Percentiles rank a stretch among this genome's conserved stretches.
These are phyloP conservation scores for Acanthis flammea DNA, from an alignment of 2,797 vertebrate species.

Conservation along the genomic window DNA sequence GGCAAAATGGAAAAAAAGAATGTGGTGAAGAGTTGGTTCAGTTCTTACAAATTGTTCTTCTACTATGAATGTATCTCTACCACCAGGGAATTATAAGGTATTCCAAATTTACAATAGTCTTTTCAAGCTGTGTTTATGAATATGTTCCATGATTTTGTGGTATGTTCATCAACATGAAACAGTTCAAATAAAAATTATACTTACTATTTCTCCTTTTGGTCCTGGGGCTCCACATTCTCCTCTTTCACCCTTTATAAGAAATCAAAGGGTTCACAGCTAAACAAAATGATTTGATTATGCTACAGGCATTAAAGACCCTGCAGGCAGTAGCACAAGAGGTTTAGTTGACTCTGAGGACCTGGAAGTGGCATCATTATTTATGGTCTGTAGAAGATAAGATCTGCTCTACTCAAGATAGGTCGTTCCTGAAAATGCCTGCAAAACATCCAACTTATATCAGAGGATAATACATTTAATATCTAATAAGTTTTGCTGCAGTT, in stretches of 20 bases:
- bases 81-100: not conserved
- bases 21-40: not conserved
- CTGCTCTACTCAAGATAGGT: not conserved
- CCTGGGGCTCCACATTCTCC: constrained; percentile 88
- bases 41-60: not conserved
- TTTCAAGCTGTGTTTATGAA: not conserved
- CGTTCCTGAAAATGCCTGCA: not conserved
- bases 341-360: not conserved
- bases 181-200: constrained; percentile 40
- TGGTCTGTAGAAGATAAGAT: not conserved
- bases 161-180: not conserved
- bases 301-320: not conserved
- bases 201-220: constrained; percentile 84
- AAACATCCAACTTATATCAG: not conserved
- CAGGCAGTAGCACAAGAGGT: not conserved
- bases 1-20: not conserved
- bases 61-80: not conserved
- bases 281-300: not conserved
- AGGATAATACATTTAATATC: not conserved
- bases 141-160: not conserved
- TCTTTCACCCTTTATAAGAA: constrained; percentile 79
- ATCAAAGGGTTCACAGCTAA: not conserved
- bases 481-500: not conserved
- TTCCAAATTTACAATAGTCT: not conserved
- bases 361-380: not conserved